phyloP scores from a whole-genome alignment of 2,888 invertebrate genomes.

The Siphonodentalium dalli region DNA sequence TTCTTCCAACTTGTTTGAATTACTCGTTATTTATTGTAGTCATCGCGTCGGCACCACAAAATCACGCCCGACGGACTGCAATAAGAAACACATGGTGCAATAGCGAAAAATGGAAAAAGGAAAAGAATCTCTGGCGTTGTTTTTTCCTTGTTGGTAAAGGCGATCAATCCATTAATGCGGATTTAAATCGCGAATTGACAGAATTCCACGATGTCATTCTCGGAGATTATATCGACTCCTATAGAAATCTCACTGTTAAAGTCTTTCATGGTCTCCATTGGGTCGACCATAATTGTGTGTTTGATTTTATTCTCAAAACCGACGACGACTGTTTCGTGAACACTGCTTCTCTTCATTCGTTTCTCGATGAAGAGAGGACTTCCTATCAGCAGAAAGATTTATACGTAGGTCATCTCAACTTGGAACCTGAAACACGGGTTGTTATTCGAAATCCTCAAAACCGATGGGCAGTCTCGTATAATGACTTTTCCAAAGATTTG shows the following conservation, averaged over 20 bases:
- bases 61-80: slow-evolving; percentile 38
- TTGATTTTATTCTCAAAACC: slow-evolving; percentile 53
- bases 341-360: slow-evolving; percentile 36
- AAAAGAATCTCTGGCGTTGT: slow-evolving; percentile 43
- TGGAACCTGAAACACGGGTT: slow-evolving; percentile 30
- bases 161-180: slow-evolving; percentile 12
- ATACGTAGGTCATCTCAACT: slow-evolving; percentile 57
- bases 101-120: slow-evolving; percentile 28
- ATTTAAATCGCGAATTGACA: slow-evolving; percentile 32
- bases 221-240: slow-evolving; percentile 58
- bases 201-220: slow-evolving; percentile 43
- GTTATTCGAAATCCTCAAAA: slow-evolving; percentile 52
- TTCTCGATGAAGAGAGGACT: slow-evolving; percentile 34
- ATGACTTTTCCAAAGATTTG: slow-evolving; percentile 39
- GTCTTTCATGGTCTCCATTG: slow-evolving; percentile 56
- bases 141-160: slow-evolving; percentile 49
- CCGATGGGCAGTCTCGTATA: slow-evolving; percentile 53
- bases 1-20: slow-evolving; percentile 30
- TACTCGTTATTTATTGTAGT: slow-evolving; percentile 38
- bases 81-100: slow-evolving; percentile 51
- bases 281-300: slow-evolving; percentile 39
- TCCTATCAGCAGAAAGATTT: slow-evolving; percentile 34
- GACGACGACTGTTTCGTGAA: slow-evolving; percentile 63
- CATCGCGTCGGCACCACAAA: slow-evolving; percentile 46
- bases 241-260: slow-evolving; percentile 57